Conservation (phyloP, 2,797 vertebrate genomes). For the Graptemys geographica region DNA sequence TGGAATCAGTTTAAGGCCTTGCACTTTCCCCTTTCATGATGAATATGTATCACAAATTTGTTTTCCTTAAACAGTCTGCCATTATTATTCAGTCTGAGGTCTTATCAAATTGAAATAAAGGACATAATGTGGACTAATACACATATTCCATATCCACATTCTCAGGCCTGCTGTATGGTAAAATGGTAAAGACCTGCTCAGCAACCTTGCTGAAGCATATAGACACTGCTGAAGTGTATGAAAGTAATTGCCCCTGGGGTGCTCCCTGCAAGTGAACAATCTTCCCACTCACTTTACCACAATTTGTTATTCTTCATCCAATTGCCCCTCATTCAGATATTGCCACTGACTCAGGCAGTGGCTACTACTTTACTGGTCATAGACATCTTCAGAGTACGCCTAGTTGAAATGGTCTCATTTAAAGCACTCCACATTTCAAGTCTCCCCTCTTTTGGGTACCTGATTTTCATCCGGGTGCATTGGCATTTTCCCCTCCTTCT, state of each 20-base stretch:
- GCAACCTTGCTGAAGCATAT: not conserved
- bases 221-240: not conserved
- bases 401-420: not conserved
- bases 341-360: not conserved
- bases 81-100: not conserved
- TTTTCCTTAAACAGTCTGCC: not conserved
- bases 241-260: not conserved
- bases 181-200: not conserved
- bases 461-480: not conserved
- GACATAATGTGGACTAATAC: not conserved
- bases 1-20: not conserved
- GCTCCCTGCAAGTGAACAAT: not conserved
- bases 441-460: not conserved
- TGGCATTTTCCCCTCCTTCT: not conserved
- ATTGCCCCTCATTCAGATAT: not conserved
- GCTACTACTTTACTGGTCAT: not conserved
- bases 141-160: not conserved
- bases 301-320: not conserved
- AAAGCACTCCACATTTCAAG: not conserved
- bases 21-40: not conserved
- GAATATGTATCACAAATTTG: not conserved
- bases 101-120: not conserved
- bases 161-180: not conserved
- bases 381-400: not conserved
- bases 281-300: not conserved